These are phyloP conservation scores for Hypsibius dujardini DNA, from an alignment of 1,140 invertebrate genomes.

Conservation along the genomic window DNA sequence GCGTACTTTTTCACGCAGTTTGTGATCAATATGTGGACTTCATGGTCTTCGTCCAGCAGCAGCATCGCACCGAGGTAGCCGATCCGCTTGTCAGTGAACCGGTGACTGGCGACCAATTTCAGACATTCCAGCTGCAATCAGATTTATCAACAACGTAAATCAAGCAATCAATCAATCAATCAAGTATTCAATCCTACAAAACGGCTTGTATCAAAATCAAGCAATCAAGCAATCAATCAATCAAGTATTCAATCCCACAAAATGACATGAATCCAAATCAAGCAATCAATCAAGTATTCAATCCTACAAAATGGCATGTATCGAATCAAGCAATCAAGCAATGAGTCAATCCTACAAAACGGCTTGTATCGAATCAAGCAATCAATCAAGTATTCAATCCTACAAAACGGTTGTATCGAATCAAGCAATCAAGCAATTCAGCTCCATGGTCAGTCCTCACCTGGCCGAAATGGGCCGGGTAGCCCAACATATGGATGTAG, in stretches of 20 bases:
- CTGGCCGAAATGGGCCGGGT: slow-evolving; percentile 98
- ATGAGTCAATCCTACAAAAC: background rate
- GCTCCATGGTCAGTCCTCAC: slow-evolving; percentile 27
- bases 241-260: background rate
- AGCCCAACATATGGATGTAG: slow-evolving; percentile 99
- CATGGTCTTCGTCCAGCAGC: slow-evolving; percentile 86
- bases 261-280: background rate
- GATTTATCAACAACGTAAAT: no score
- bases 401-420: slow-evolving; percentile 10
- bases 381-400: slow-evolving; percentile 9
- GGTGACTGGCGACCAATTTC: slow-evolving; percentile 86
- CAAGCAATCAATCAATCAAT: no score
- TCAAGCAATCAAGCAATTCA: background rate
- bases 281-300: background rate
- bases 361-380: slow-evolving; percentile 12
- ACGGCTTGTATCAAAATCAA: background rate
- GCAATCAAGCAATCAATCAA: background rate
- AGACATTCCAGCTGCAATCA: slow-evolving; percentile 68
- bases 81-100: slow-evolving; percentile 97
- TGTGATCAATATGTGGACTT: slow-evolving; percentile 95
- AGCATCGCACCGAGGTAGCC: slow-evolving; percentile 98
- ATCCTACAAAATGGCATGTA: background rate
- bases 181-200: no score
- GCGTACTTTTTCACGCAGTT: slow-evolving; percentile 96
- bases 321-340: slow-evolving; percentile 9